Conservation (phyloP, 1,140 invertebrate genomes). For the Marisa cornuarietis region DNA sequence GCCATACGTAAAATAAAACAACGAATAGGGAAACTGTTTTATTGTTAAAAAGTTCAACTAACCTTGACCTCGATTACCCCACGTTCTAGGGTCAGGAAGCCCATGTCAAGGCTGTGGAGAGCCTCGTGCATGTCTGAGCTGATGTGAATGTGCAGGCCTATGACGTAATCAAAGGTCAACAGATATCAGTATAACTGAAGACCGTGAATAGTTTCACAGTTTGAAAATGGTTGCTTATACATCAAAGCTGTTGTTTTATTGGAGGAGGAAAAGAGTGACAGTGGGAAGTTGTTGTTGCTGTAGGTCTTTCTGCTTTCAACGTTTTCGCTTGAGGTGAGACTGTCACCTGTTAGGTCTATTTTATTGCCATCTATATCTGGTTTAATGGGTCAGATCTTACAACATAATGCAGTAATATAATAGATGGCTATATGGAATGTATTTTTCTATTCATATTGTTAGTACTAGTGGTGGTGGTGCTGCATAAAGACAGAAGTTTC, state of each 20-base stretch:
- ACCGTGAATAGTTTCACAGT: neutral
- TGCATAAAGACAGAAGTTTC: too few species aligned
- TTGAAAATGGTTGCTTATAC: neutral
- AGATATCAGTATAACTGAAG: neutral
- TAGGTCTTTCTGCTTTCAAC: neutral
- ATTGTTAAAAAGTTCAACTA: constrained; percentile 1
- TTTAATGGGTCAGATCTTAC: too few species aligned
- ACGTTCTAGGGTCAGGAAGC: constrained; percentile 50
- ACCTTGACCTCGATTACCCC: constrained; percentile 58
- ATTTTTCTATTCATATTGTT: too few species aligned
- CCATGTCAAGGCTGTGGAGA: constrained; percentile 43
- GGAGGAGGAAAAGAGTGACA: too few species aligned
- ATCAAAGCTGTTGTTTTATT: neutral
- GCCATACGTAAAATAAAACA: too few species aligned
- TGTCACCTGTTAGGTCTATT: too few species aligned
- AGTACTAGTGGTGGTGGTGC: too few species aligned
- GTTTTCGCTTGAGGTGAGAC: too few species aligned
- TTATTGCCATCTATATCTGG: too few species aligned
- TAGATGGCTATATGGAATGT: too few species aligned
- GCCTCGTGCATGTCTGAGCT: constrained; percentile 48
- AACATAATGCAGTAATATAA: too few species aligned
- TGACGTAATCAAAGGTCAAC: neutral
- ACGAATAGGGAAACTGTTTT: neutral
- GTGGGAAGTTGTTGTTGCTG: neutral
- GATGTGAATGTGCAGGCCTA: constrained; percentile 41